These are phyloP conservation scores for Formicarius rufipectus DNA, from an alignment of 2,113 vertebrate genomes.

Conservation along the genomic window DNA sequence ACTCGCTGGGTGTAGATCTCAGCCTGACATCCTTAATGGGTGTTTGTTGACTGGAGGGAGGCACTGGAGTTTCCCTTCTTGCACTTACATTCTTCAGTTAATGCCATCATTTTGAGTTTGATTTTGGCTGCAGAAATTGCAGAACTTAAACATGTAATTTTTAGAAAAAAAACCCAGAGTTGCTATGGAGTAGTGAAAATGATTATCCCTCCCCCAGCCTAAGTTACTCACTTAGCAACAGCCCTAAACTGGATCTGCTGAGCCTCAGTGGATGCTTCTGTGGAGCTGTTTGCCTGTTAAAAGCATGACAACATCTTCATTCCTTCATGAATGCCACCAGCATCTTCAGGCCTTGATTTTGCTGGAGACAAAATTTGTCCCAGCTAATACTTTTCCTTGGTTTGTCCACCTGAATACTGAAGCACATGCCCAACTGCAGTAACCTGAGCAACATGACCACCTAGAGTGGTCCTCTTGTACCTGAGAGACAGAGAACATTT, in stretches of 20 bases:
- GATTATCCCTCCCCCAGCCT: neutral
- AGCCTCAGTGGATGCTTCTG: neutral
- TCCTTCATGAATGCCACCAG: neutral
- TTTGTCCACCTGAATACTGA: neutral
- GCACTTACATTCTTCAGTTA: neutral
- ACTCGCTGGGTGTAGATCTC: neutral
- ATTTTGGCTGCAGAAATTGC: neutral
- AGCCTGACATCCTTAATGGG: neutral
- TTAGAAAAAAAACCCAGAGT: neutral
- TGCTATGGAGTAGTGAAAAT: constrained; percentile 33
- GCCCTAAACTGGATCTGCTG: neutral
- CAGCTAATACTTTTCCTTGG: neutral
- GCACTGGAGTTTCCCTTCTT: neutral
- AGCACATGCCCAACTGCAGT: neutral
- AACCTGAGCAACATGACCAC: neutral
- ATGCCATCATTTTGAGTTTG: neutral
- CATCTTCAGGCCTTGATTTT: neutral
- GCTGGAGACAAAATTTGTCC: neutral
- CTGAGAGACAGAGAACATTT: neutral
- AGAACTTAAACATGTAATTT: neutral
- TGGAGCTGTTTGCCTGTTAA: neutral
- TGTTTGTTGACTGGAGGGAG: neutral
- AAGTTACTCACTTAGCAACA: constrained; percentile 49
- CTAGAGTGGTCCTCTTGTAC: neutral
- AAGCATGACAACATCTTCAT: neutral